phyloP scores from a whole-genome alignment of 2,113 vertebrate genomes.

The Macheiramphus alcinus region DNA sequence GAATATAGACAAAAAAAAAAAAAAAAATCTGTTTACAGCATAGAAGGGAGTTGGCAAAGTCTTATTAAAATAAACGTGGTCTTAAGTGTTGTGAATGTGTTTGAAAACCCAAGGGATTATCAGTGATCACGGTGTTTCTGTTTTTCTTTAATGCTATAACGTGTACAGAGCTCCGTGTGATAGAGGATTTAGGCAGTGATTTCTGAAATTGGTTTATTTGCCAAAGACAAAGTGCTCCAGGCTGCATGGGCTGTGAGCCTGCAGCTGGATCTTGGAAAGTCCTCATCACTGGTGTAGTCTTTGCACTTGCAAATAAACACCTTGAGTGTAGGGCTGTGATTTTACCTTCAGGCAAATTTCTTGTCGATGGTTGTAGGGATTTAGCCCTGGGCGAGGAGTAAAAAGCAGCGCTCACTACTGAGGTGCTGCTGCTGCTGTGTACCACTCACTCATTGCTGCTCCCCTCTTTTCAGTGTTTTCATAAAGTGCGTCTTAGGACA shows the following conservation, averaged over 20 bases:
- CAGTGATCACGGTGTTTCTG: background rate
- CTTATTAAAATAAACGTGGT: background rate
- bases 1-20: background rate
- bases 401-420: fast-evolving
- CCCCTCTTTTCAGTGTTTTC: background rate
- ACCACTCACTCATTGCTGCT: background rate
- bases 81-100: background rate
- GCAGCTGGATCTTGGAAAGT: background rate
- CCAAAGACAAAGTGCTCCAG: background rate
- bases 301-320: background rate
- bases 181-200: background rate
- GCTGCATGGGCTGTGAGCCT: background rate
- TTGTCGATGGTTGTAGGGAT: background rate
- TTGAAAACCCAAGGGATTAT: background rate
- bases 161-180: background rate
- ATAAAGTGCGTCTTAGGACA: background rate
- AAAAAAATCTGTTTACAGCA: background rate
- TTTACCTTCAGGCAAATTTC: background rate
- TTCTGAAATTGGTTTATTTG: background rate
- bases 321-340: background rate
- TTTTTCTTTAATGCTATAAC: background rate
- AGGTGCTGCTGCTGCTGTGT: background rate
- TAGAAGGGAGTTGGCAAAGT: background rate
- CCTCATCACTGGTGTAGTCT: too few species aligned
- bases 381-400: background rate